Evolutionary conservation across 1,140 invertebrate genomes (phyloP).

Genomic region (Drosophila repletoides): DNA sequence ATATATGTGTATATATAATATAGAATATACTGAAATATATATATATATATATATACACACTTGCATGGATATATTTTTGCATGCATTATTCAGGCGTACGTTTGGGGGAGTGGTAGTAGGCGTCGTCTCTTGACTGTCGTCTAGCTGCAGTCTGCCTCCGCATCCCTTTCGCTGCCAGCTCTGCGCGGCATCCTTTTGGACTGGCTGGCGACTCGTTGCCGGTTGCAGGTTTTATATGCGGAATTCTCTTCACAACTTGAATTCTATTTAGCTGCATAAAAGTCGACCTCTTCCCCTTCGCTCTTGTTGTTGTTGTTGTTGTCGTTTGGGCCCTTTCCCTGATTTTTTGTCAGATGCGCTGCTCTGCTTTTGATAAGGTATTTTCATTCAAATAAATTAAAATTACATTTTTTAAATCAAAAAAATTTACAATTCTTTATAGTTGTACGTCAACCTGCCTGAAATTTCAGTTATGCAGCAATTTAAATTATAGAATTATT

Average conservation of each 20-base stretch:
- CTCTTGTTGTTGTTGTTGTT: conserved; percentile 26
- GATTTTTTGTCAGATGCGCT: conserved; percentile 45
- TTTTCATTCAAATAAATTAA: conserved; percentile 61
- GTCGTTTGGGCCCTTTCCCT: conserved; percentile 20
- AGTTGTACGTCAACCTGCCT: no score
- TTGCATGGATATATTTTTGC: conserved; percentile 66
- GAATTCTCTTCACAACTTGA: conserved; percentile 64
- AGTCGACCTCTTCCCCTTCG: conserved; percentile 8
- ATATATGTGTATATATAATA: conserved; percentile 24
- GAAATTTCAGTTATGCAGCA: no score
- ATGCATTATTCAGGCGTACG: conserved; percentile 69
- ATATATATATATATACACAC: conserved; percentile 23
- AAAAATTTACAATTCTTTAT: conserved; percentile 61
- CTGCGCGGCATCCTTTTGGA: conserved; percentile 31
- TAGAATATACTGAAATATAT: no score
- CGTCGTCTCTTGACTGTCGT: conserved; percentile 41
- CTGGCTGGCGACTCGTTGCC: conserved; percentile 59
- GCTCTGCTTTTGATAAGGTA: conserved; percentile 48
- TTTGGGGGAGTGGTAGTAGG: conserved; percentile 42
- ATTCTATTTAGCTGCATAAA: conserved; percentile 61
- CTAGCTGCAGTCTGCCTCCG: conserved; percentile 58
- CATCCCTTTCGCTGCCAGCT: conserved; percentile 6
- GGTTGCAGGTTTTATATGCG: conserved; percentile 29
- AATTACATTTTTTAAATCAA: conserved; percentile 58
- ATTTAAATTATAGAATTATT: background rate